phyloP scores from a whole-genome alignment of 2,888 invertebrate genomes.

The Apamea crenata region DNA sequence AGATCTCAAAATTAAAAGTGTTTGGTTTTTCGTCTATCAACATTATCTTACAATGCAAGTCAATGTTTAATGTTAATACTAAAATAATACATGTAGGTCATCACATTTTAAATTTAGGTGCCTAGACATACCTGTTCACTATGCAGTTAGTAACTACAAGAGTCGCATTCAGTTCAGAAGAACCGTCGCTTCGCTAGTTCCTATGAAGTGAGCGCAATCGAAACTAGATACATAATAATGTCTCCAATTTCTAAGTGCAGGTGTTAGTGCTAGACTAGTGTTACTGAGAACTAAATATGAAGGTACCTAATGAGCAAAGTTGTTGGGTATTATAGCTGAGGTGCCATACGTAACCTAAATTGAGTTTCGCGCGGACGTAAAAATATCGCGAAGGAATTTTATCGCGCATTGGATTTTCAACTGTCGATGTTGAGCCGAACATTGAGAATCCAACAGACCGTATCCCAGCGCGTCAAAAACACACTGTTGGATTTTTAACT shows the following conservation, averaged over 20 bases:
- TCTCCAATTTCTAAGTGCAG: conserved; percentile 69
- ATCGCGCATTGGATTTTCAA: too few species aligned
- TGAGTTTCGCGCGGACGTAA: background rate
- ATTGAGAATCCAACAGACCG: too few species aligned
- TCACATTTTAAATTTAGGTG: background rate
- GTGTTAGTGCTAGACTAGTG: conserved; percentile 59
- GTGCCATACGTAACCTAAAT: background rate
- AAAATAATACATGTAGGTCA: background rate
- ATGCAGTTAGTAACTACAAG: conserved; percentile 3
- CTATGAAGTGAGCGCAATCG: conserved; percentile 51
- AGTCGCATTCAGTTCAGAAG: conserved; percentile 40
- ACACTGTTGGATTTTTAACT: too few species aligned
- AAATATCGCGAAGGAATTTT: too few species aligned
- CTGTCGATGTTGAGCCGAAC: too few species aligned
- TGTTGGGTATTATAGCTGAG: background rate
- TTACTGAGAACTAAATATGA: conserved; percentile 53
- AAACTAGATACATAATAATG: conserved; percentile 53
- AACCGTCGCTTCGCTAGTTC: conserved; percentile 52
- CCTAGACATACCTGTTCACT: background rate
- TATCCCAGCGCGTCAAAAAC: too few species aligned
- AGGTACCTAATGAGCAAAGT: conserved; percentile 1
- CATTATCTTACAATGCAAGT: background rate
- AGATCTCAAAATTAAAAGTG: background rate
- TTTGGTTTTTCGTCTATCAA: background rate
- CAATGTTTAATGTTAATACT: background rate